Base-by-base conservation (phyloP, 2,888 invertebrate genomes). In the Mamestra brassicae region DNA sequence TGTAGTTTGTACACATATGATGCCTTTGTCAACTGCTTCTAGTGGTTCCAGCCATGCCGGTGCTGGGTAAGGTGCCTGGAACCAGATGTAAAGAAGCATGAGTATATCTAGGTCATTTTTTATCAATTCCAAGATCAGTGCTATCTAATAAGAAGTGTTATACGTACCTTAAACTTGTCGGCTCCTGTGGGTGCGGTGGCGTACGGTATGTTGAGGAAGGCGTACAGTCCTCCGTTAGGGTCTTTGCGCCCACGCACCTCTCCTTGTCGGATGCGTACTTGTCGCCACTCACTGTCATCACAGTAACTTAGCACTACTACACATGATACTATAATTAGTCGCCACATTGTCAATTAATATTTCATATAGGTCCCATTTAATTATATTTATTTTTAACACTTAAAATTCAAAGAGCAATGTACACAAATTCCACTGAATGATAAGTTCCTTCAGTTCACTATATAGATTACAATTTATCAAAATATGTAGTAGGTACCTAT, bases 151-250 rank as follows among this genome's bases (percentile, higher is more conserved):
- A 38, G 38, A 38, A 4, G 4, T 38, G 38, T 4, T 38, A 38
- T 15, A 15, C 4, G 13, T 50, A 93, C 93, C 90, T 90, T 92
- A 74, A 88, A 93, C 72, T 77, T 89, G 17, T 92, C 62, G 0
- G 47, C 36, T 6, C 92, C 93, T 1, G 79, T 89, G 0, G 93
- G 93, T 2, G 86, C 90, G 1, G 88, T 92, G 0, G 93, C 93
- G 61, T 93, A 94, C 0, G 93, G 92, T 7, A 94, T 92, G 47
- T 88, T 87, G 36, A 91, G 86, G 73, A 92, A 94, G 3, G 78
- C 78, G 65, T 84, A 93, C 7, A 90, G 73, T n/a, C 88, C 88
- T 8, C 85, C 78, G 6, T 76, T 81, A 0, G 87, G 78, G 4
- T 90, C 89, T 54, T 79, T 89, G 65, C 89, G 91, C 0, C 93